phyloP scores from a whole-genome alignment of 1,140 invertebrate genomes.

The Bursaphelenchus mucronatus region DNA sequence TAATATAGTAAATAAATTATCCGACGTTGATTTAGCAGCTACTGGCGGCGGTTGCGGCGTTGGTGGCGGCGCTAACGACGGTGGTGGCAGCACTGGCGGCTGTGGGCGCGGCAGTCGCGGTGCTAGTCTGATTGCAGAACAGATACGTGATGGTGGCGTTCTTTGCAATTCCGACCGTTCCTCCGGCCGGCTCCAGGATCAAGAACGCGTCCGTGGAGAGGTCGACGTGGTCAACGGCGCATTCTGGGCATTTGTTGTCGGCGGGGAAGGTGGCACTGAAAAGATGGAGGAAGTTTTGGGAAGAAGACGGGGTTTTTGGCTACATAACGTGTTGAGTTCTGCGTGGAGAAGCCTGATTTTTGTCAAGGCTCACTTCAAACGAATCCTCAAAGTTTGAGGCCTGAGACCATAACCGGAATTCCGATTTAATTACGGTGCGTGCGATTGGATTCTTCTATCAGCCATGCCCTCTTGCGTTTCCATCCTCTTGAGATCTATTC shows the following conservation, averaged over 20 bases:
- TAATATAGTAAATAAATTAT: too few species aligned
- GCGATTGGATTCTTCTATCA: too few species aligned
- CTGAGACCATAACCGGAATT: too few species aligned
- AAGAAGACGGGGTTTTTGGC: too few species aligned
- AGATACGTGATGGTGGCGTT: background rate
- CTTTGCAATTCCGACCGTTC: constrained; percentile 21
- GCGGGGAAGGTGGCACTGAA: constrained; percentile 23
- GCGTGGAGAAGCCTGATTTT: background rate
- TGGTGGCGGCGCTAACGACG: too few species aligned
- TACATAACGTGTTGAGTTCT: background rate
- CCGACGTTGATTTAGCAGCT: too few species aligned
- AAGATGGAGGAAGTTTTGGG: background rate
- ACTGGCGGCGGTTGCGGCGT: too few species aligned
- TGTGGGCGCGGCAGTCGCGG: background rate
- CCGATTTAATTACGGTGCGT: too few species aligned
- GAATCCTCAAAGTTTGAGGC: too few species aligned
- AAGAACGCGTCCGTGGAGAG: constrained; percentile 23
- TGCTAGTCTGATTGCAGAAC: background rate
- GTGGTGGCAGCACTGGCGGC: too few species aligned
- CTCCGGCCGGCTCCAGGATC: constrained; percentile 26
- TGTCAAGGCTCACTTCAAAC: background rate
- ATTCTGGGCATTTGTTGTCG: constrained; percentile 34
- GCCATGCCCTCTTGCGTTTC: too few species aligned
- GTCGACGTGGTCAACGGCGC: constrained; percentile 23
- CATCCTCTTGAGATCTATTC: too few species aligned